Conservation (phyloP, 2,888 invertebrate genomes). For the Dryobotodes eremita region DNA sequence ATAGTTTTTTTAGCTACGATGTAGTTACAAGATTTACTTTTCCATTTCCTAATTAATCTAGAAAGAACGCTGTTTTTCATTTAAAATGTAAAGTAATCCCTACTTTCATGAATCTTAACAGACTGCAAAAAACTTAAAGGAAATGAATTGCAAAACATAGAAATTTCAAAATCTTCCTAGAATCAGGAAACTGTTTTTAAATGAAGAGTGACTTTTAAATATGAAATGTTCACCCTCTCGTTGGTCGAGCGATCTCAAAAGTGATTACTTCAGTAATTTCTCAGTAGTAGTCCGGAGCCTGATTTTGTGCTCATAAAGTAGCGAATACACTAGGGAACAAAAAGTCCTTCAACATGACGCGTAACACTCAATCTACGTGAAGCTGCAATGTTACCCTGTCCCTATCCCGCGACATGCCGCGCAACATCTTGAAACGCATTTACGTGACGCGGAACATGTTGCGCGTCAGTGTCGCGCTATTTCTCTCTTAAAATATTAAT, state of each 20-base stretch:
- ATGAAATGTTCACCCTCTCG: not conserved
- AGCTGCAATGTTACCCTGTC: no score
- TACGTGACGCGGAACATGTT: no score
- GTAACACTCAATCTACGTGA: no score
- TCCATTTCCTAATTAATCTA: not conserved
- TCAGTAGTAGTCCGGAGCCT: not conserved
- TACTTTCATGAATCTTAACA: conserved; percentile 29
- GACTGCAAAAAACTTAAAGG: conserved; percentile 37
- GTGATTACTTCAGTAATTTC: not conserved
- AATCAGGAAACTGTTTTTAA: not conserved
- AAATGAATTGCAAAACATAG: conserved; percentile 10
- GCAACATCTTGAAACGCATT: no score
- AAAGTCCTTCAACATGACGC: no score
- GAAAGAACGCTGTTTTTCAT: not conserved
- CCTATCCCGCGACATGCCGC: no score
- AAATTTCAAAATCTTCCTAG: conserved; percentile 25
- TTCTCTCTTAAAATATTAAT: no score
- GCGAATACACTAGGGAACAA: no score
- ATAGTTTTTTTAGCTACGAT: not conserved
- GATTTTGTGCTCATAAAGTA: not conserved
- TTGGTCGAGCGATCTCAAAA: no score
- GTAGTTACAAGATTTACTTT: not conserved
- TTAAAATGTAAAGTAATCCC: not conserved
- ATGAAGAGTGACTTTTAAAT: not conserved
- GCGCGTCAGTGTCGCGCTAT: no score